Evolutionary conservation across 1,140 invertebrate genomes (phyloP), one percentile per base, ranked within the genome.

Genomic region (Lordiphosa mommai): DNA sequence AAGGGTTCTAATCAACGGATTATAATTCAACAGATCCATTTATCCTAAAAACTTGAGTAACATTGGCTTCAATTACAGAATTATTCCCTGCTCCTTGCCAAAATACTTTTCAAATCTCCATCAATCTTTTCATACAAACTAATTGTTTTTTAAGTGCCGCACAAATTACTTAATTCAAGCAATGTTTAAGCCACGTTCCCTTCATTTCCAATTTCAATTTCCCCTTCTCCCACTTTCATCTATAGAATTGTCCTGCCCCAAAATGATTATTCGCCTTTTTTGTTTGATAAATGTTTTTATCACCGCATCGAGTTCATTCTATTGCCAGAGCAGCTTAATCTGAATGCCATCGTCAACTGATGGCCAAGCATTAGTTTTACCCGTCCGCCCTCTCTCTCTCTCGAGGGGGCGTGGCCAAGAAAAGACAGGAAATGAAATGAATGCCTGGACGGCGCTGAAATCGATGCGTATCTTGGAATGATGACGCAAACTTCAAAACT

Each of bases 221-320:
- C 29, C 7, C 23, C 4, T 38, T 46, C 13, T 10, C 4, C 16
- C 9, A 5, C 40, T 43, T n/a, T 7, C 17, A n/a, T 30, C 3
- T 27, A n/a, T 12, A 3, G 23, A 36, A 7, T 65, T 10, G 41
- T 47, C 34, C 4, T 38, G 44, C 46, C 20, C 43, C 16, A 9
- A 10, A 32, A 20, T 32, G 30, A 36, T 34, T 36, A 23, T 23
- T 27, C 13, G 23, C 36, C n/a, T 12, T 29, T 74, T 87, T 76
- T 72, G 77, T 70, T 72, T 84, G 86, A 88, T 88, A 72, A 88
- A 88, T 88, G 71, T 71, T 84, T 88, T 88, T 88, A 88, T 88
- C 86, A 88, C 86, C 86, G 82, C 86, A 86, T 82, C 74, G 77
- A 88, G 86, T 88, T 88, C 86, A 84, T 87, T 86, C 86, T 10